Conservation (phyloP, 2,888 invertebrate species). For the Emesis russula region DNA sequence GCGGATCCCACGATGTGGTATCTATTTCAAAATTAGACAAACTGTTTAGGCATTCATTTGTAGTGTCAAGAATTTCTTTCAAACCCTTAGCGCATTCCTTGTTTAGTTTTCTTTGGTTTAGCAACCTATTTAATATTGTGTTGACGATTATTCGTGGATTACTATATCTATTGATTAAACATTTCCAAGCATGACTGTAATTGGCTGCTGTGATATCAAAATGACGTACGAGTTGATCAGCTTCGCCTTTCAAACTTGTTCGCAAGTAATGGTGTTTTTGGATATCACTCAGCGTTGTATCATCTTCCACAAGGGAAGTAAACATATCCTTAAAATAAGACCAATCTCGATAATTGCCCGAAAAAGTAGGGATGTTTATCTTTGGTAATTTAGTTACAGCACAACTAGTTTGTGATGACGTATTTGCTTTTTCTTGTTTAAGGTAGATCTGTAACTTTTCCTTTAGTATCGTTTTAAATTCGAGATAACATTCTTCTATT, state of each 20-base stretch:
- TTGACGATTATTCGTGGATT: constrained; percentile 72
- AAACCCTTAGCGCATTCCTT: constrained; percentile 67
- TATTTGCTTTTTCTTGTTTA: background rate
- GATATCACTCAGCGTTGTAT: background rate
- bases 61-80: constrained; percentile 84
- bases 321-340: constrained; percentile 41
- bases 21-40: constrained; percentile 64
- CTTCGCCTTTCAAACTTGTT: constrained; percentile 36
- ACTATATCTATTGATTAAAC: constrained; percentile 66
- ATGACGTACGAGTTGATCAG: constrained; percentile 42
- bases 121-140: constrained; percentile 74
- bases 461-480: background rate
- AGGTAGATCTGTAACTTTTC: background rate
- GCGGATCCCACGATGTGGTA: constrained; percentile 66
- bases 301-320: constrained; percentile 26
- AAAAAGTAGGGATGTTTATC: constrained; percentile 35
- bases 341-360: constrained; percentile 37
- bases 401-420: background rate
- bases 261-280: constrained; percentile 39
- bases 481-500: background rate
- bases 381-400: background rate
- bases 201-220: constrained; percentile 60
- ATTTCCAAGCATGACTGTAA: constrained; percentile 78
- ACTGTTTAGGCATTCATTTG: constrained; percentile 77
- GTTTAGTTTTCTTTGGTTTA: constrained; percentile 70